Evolutionary conservation across 2,113 vertebrate species (phyloP), one percentile per base, ranked within the genome.

Genomic region (Manacus vitellinus): DNA sequence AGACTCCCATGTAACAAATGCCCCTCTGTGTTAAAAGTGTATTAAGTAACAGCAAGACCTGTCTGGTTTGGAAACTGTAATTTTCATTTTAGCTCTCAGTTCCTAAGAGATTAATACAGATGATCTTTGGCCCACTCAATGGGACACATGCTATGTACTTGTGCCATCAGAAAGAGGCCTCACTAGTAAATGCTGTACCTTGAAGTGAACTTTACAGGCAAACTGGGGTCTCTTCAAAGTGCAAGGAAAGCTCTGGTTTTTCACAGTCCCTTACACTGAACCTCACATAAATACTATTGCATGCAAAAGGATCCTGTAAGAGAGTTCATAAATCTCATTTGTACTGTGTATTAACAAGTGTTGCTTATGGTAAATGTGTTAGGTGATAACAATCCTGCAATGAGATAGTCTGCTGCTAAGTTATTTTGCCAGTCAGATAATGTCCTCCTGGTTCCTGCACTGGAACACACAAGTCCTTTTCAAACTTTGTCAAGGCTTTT

Each of bases 1-100:
- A 94, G 86, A 84, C 79, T 91, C 85, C 44, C 41, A 89, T 49
- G 52, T 84, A 95, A 97, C 83, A 96, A 95, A 92, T 65, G 68
- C 28, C 31, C 73, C 59, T 95, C 88, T 96, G 70, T 84, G n/a
- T 74, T 81, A 72, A 41, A 92, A 91, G 23, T 59, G 12, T 84
- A 71, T 86, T 92, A 78, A 81, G 61, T 89, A 94, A 96, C 82
- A 92, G 68, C 28, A 90, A 79, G 85, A 79, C 51, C 44, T 94
- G 88, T 94, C 76, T 94, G 80, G 13, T 92, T 92, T 94, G 76
- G 83, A 93, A 96, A 84, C 75, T 15, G 25, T 44, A 94, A 71
- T 88, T 93, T 93, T 95, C 55, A 49, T 76, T 27, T 59, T 59
- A 80, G 44, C 52, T 84, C 75, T 90, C 52, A 35, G 31, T 65